Percentiles rank a stretch among this genome's conserved stretches.
Evolutionary conservation across 2,888 invertebrate genomes (phyloP).

Genomic region (Scelioninae gen. 2): DNA sequence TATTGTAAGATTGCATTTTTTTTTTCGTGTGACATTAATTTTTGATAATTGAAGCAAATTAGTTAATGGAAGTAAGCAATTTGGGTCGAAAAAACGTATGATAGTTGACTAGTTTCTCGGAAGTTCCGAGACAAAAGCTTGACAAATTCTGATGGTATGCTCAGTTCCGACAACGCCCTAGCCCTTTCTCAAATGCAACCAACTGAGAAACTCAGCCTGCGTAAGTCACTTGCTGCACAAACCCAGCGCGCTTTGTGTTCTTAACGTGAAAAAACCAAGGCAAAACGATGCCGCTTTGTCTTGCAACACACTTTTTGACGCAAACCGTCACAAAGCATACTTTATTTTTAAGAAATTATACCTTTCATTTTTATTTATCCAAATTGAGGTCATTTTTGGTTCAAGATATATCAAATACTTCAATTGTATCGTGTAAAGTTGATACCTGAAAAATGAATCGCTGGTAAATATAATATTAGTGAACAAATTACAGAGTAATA

Average conservation of each 20-base stretch:
- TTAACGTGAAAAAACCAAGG: slow-evolving; percentile 11
- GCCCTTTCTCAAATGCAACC: slow-evolving; percentile 63
- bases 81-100: slow-evolving; percentile 61
- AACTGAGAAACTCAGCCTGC: slow-evolving; percentile 57
- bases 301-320: neutral
- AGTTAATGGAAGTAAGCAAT: slow-evolving; percentile 64
- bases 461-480: too few relatives aligned
- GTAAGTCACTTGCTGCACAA: slow-evolving; percentile 25
- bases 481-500: too few relatives aligned
- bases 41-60: too few relatives aligned
- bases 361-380: neutral
- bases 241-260: slow-evolving; percentile 16
- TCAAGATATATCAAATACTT: too few relatives aligned
- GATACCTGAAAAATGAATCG: too few relatives aligned
- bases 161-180: slow-evolving; percentile 62
- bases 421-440: too few relatives aligned
- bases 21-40: too few relatives aligned
- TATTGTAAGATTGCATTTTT: too few relatives aligned
- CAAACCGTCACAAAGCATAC: neutral
- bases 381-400: too few relatives aligned
- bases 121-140: slow-evolving; percentile 63
- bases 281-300: neutral
- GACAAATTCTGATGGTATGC: slow-evolving; percentile 62
- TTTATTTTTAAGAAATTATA: too few relatives aligned
- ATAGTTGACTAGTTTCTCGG: slow-evolving; percentile 61